Evolutionary conservation across 2,797 vertebrate species (phyloP), one percentile per base, ranked within the genome.

Genomic region (Premnoplex brunnescens): DNA sequence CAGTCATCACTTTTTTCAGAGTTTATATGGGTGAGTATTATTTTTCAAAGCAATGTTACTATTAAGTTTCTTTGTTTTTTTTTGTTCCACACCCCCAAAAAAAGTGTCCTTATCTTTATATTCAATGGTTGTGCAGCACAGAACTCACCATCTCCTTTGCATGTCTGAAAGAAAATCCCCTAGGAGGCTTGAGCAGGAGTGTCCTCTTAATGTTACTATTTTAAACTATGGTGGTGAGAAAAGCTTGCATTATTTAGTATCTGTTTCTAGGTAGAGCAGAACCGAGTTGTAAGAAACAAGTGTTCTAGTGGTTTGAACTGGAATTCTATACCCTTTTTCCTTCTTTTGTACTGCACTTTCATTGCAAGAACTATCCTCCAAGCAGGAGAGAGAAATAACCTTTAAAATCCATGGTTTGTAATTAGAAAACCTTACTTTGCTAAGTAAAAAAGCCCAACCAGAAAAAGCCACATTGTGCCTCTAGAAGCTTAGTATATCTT

Each of bases 221-320:
- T 86, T 72, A 92, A 88, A 77, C 34, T 21, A 27, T 0, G 1
- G 39, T 74, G 28, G 32, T 75, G 36, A 44, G 43, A 92, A 94
- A 85, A 55, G 44, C 32, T 84, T 75, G 30, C 46, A 46, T 36
- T 80, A 67, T 73, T 95, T 81, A 83, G 36, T 72, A 69, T 69
- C 52, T 84, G 24, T 76, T 95, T 93, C 62, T 63, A 93, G 55
- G 72, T 58, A 88, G 43, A 58, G 26, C 51, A 93, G 87, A 83
- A 75, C 15, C 51, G 49, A 12, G 28, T 63, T 81, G 30, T 73
- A 62, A 88, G 56, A 85, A 80, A 72, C 20, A 66, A 69, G 27
- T 39, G 44, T 69, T 73, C 44, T 66, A 60, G 55, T 77, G 34
- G 51, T 58, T 69, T 85, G 49, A 88, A 74, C 21, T 76, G 24